These are phyloP conservation scores for Halocynthia aurantium DNA, from an alignment of 23 tunicate genomes.

Conservation along the genomic window DNA sequence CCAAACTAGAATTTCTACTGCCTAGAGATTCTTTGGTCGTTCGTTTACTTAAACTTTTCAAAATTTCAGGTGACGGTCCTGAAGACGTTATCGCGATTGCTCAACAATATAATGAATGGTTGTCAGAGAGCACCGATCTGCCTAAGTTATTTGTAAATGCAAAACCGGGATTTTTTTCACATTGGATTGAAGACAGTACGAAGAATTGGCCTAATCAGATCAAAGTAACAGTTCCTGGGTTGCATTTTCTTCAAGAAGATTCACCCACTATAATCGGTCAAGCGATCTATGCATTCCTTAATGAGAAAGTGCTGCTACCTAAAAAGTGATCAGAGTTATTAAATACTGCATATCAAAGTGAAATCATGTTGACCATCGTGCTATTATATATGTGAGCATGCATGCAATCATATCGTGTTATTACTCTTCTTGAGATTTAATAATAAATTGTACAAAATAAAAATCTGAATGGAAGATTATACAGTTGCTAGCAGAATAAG, in stretches of 20 bases:
- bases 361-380: too few species aligned
- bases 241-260: slow-evolving; percentile 87
- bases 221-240: slow-evolving; percentile 56
- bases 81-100: slow-evolving; percentile 55
- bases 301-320: slow-evolving; percentile 30
- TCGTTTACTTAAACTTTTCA: not conserved
- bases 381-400: too few species aligned
- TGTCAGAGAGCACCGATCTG: slow-evolving; percentile 28
- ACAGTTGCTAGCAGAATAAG: too few species aligned
- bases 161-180: slow-evolving; percentile 75
- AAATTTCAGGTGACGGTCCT: slow-evolving; percentile 47
- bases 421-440: too few species aligned
- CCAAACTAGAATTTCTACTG: not conserved
- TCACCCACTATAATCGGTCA: slow-evolving; percentile 61
- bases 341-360: too few species aligned
- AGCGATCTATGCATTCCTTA: slow-evolving; percentile 45
- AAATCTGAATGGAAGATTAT: too few species aligned
- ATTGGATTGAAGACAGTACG: slow-evolving; percentile 11
- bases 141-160: slow-evolving; percentile 72
- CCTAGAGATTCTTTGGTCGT: not conserved
- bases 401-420: too few species aligned
- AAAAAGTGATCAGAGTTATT: too few species aligned
- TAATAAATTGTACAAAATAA: too few species aligned
- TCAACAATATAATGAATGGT: slow-evolving; percentile 36
- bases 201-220: slow-evolving; percentile 67